Base-by-base conservation (phyloP, 2,797 vertebrate genomes). In the Thamnophis elegans region DNA sequence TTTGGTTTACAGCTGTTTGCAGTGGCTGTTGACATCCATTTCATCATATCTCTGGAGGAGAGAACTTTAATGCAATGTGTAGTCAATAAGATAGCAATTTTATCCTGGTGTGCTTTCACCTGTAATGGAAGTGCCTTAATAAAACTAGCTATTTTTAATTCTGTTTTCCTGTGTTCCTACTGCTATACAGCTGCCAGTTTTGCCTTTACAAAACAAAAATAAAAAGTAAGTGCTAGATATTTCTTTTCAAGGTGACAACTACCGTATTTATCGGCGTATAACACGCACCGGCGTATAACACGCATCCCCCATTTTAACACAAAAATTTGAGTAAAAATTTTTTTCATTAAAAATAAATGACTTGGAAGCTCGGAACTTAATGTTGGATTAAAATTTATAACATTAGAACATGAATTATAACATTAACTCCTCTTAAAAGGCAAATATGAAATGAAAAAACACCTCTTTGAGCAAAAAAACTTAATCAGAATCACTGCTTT, bases 91-190 rank as follows among this genome's bases (percentile, higher is more conserved):
- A 94, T 91, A 87, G 86, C 91, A 92, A 92, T 89, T 90, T 94
- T 90, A 89, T 82, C 10, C 36, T 90, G 12, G 12, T 94, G 12
- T 91, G 87, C 2, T 94, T 95, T 92, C 92, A 25, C 22, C 56
- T 89, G 54, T 55, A 91, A 55, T 85, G 54, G 92, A 94, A 51
- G 1, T 91, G 85, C 92, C 65, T 95, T 92, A 94, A 85, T 25
- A 92, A 94, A 96, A 51, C 0, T 4, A 73, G 58, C 86, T 94
- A 91, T 93, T 95, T 97, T 95, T 90, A 94, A 51, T 93, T 94
- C 54, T 94, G 4, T 28, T 93, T 95, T 42, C 5, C 0, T 88
- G 25, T 10, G 16, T 93, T 96, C 68, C 91, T 89, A 62, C 86
- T 58, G 18, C 25, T 85, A 14, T 92, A 92, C 93, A 95, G 89